A percentile compares a stretch with the other conserved stretches of the same genome.
Evolutionary conservation across 2,797 vertebrate species (phyloP).

Genomic region (Pseudochirops corinnae): DNA sequence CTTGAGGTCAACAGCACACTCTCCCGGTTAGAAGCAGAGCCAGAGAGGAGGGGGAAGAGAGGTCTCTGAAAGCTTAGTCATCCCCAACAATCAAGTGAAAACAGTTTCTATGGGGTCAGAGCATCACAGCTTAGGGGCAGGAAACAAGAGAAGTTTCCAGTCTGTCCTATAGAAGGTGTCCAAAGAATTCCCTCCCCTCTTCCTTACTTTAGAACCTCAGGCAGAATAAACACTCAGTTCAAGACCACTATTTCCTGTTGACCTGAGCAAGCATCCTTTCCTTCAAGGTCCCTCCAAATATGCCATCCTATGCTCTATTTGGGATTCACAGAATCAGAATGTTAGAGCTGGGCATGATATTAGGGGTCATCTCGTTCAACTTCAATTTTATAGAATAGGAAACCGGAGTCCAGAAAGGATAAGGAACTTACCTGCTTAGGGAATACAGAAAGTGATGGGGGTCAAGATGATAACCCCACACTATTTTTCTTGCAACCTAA

Average conservation of each 20-base stretch:
- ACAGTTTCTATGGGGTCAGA: background rate
- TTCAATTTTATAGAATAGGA: background rate
- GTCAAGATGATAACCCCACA: background rate
- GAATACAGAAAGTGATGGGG: background rate
- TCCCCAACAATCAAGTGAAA: background rate
- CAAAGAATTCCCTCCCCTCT: background rate
- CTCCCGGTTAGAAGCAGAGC: background rate
- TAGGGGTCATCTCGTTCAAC: background rate
- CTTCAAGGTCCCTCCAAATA: background rate
- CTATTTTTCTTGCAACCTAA: background rate
- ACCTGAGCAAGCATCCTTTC: background rate
- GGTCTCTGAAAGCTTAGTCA: background rate
- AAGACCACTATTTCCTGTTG: background rate
- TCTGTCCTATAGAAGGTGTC: background rate
- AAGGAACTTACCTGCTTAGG: background rate
- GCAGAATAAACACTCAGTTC: background rate
- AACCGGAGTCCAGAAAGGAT: background rate
- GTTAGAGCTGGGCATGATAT: background rate
- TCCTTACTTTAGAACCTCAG: background rate
- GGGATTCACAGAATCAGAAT: background rate
- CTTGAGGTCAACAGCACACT: background rate
- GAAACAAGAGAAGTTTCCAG: background rate
- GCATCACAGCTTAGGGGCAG: background rate
- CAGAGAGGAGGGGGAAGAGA: background rate
- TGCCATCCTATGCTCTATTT: background rate